These are phyloP conservation scores for Pentamera pediparva DNA, from an alignment of 53 echinoderm and acorn worm genomes.

Conservation along the genomic window DNA sequence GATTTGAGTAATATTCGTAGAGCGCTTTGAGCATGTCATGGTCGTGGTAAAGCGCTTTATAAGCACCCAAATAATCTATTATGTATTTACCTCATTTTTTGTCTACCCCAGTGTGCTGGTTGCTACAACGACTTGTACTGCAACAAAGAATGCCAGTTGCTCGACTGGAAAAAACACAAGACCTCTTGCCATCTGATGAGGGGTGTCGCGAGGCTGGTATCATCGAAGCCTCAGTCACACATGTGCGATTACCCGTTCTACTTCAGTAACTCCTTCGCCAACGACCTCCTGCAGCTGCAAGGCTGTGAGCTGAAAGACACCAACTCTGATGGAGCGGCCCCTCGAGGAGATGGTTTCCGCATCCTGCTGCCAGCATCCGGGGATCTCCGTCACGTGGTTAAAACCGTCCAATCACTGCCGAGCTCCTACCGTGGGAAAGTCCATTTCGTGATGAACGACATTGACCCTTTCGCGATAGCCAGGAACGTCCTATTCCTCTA, in stretches of 20 bases:
- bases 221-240: neutral
- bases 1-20: too few species aligned
- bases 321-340: neutral
- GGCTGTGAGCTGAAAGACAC: neutral
- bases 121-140: neutral
- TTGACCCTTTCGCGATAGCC: conserved; percentile 6
- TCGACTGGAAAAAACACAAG: neutral
- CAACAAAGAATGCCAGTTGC: neutral
- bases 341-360: neutral
- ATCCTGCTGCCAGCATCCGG: conserved; percentile 10
- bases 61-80: too few species aligned
- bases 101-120: neutral
- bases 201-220: neutral
- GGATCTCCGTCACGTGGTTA: conserved; percentile 18
- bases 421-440: neutral
- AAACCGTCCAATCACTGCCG: conserved; percentile 28
- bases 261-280: conserved; percentile 7
- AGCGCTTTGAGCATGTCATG: too few species aligned
- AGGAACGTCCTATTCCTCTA: conserved; percentile 13
- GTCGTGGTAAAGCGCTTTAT: too few species aligned
- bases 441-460: conserved; percentile 9
- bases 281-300: conserved; percentile 1
- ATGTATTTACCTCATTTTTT: too few species aligned
- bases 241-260: conserved; percentile 12
- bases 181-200: neutral